These are phyloP conservation scores for Hyposmocoma kahamanoa DNA, from an alignment of 1,140 invertebrate species.

Conservation along the genomic window DNA sequence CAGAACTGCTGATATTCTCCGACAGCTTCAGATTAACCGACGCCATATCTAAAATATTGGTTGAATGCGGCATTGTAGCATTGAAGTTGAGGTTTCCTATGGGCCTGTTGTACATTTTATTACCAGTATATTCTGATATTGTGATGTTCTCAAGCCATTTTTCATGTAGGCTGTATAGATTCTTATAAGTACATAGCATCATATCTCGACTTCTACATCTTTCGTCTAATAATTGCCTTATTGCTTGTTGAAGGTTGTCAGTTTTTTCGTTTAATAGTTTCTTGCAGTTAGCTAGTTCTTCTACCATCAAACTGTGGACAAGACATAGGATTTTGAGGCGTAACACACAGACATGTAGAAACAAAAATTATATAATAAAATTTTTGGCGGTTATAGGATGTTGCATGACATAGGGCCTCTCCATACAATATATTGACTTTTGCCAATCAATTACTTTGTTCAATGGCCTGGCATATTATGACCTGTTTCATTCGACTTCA, in stretches of 20 bases:
- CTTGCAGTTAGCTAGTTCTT: slow-evolving; percentile 91
- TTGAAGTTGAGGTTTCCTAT: slow-evolving; percentile 66
- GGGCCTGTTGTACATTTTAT: slow-evolving; percentile 47
- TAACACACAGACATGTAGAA: too few species aligned
- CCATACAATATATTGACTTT: too few species aligned
- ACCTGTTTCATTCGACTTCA: too few species aligned
- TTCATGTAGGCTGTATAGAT: slow-evolving; percentile 70
- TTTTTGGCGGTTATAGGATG: too few species aligned
- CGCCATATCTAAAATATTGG: slow-evolving; percentile 64
- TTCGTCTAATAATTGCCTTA: slow-evolving; percentile 85
- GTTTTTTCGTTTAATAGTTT: slow-evolving; percentile 84
- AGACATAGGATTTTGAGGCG: too few species aligned
- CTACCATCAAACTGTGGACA: slow-evolving; percentile 92
- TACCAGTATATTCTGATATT: slow-evolving; percentile 49
- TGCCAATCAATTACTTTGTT: too few species aligned
- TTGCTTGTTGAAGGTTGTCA: slow-evolving; percentile 82
- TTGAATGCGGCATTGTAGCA: slow-evolving; percentile 58
- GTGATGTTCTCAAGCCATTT: slow-evolving; percentile 65
- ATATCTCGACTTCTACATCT: slow-evolving; percentile 80
- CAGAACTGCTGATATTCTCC: slow-evolving; percentile 61
- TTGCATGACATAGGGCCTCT: too few species aligned
- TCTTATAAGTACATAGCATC: slow-evolving; percentile 81
- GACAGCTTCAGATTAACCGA: slow-evolving; percentile 65
- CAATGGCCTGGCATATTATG: too few species aligned
- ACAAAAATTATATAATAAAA: too few species aligned